Evolutionary conservation across 1,140 invertebrate genomes (phyloP), one percentile per base, ranked within the genome.

Genomic region (Drosophila yakuba): DNA sequence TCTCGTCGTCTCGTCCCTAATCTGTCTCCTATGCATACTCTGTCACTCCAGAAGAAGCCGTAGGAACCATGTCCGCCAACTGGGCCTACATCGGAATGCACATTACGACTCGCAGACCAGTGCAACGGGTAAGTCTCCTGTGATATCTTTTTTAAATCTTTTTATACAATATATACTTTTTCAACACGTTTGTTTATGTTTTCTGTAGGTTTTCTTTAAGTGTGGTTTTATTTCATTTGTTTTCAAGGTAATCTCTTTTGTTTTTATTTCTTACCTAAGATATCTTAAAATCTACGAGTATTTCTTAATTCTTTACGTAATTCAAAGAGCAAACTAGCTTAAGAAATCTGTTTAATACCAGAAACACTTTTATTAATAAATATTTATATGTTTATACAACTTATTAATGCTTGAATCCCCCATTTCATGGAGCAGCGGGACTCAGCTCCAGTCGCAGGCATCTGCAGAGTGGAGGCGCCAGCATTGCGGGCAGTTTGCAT

Each of bases 1-100:
- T 71, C 91, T 92, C 91, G 93, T 92, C 89, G 92, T 92, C 85
- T 92, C 82, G 91, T 92, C 91, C 92, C 92, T 92, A 92, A 92
- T 91, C 78, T 92, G 92, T 92, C 92, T 92, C 92, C 91, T 92
- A 92, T 92, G 91, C 91, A 92, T 85, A 91, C 91, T 92, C 75
- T 92, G 80, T 92, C 91, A 92, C 88, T 91, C 91, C 91, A 91
- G 89, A 92, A 92, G 91, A 92, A 92, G 91, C 90, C 92, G 91
- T 84, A 91, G 92, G 69, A 85, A 89, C 52, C 91, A 92, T 78
- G 79, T 74, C 15, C 83, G 90, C 15, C 91, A 92, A 69, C 74
- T 92, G 74, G 91, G 91, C 39, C 78, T 92, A 59, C 92, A 92
- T 85, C 88, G 92, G 60, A 92, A 92, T 83, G 83, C 90, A 50